These are phyloP conservation scores for Tridacna gigas DNA, from an alignment of 2,888 invertebrate genomes.

Conservation along the genomic window DNA sequence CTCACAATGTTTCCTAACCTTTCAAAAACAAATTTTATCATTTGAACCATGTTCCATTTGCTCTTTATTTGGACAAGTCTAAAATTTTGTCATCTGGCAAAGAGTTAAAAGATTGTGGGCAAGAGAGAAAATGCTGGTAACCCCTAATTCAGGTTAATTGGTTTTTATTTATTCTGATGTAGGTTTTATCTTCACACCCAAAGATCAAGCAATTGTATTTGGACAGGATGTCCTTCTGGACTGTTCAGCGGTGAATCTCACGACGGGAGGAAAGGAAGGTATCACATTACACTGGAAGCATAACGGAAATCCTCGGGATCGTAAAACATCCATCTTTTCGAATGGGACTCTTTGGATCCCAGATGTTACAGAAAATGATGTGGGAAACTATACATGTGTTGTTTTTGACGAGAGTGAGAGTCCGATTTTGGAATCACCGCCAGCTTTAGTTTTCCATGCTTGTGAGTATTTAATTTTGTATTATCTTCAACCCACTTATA, in stretches of 20 bases:
- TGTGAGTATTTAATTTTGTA: slow-evolving; percentile 70
- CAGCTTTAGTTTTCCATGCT: slow-evolving; percentile 74
- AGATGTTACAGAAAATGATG: slow-evolving; percentile 59
- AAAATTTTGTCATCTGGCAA: too few relatives aligned
- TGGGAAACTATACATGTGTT: slow-evolving; percentile 79
- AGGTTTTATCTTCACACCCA: slow-evolving; percentile 74
- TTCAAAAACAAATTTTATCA: too few relatives aligned
- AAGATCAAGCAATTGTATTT: slow-evolving; percentile 70
- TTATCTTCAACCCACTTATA: too few relatives aligned
- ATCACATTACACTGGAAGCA: slow-evolving; percentile 71
- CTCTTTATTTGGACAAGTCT: too few relatives aligned
- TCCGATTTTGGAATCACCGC: slow-evolving; percentile 51
- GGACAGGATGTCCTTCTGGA: slow-evolving; percentile 75
- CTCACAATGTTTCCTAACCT: too few relatives aligned
- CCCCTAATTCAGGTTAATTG: too few relatives aligned
- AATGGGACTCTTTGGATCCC: slow-evolving; percentile 80
- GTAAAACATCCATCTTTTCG: slow-evolving; percentile 68
- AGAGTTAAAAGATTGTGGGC: too few relatives aligned
- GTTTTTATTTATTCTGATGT: slow-evolving; percentile 36
- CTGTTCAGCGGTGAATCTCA: slow-evolving; percentile 66
- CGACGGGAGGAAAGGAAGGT: slow-evolving; percentile 46
- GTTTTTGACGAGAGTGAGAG: slow-evolving; percentile 54
- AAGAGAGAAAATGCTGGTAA: too few relatives aligned
- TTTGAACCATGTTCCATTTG: too few relatives aligned
- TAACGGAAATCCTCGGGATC: slow-evolving; percentile 57